Evolutionary conservation across 2,888 invertebrate species (phyloP), one percentile per base, ranked within the genome.

Genomic region (Perizoma affinitatum): DNA sequence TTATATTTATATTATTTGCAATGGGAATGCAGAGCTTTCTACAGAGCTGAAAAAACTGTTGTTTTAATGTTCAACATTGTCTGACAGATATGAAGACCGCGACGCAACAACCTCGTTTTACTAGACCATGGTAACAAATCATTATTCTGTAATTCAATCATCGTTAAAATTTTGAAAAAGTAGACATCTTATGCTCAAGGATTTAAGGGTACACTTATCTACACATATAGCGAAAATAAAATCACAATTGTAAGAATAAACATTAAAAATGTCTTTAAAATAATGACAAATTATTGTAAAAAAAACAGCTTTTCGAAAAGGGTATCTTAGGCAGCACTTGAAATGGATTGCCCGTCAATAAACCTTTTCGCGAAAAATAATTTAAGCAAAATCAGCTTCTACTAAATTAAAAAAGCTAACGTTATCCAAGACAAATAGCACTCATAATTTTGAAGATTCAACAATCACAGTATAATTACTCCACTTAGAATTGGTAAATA

Each of bases 371-470:
- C 41, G 11, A 38, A 52, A 63, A 66, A 56, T 51, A 62, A 58
- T 44, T 36, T 47, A 58, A 58, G 50, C 51, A 48, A 62, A 64
- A 42, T 42, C 56, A 63, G 61, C 60, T 35, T 59, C 61, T 64
- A 62, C 61, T 58, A 44, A 43, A 44, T 22, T n/a, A 48, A 57
- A 51, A 57, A 53, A 58, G 61, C 63, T 67, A 66, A 68, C 54
- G 58, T 74, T 84, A 85, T 83, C 84, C 79, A 83, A 83, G 82
- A 84, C 80, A 74, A 84, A 84, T 65, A 71, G 41, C 57, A 63
- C 67, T 68, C 63, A 67, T 55, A 67, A 78, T 81, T 80, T 80
- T 69, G 76, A 77, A 75, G 67, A 68, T 58, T 65, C 46, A 40
- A 62, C 75, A 71, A 82, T 79, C 7, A 52, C 52, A 55, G 43